Percentiles rank a stretch among this genome's conserved stretches.
Evolutionary conservation across 2,888 invertebrate genomes (phyloP).

Genomic region (Lasioglossum malachurum): DNA sequence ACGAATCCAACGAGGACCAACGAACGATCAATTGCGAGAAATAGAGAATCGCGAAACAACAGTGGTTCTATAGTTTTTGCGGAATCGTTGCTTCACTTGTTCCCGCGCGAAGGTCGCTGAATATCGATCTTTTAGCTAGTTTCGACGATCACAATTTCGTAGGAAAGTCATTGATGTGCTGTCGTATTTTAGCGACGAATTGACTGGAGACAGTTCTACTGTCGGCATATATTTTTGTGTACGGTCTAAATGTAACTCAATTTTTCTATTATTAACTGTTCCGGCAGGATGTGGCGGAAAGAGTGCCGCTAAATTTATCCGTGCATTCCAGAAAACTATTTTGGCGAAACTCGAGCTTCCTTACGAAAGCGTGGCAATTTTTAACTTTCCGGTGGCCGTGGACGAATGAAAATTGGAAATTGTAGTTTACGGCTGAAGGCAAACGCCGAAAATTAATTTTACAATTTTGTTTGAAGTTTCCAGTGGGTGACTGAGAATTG

Average conservation of each 20-base stretch:
- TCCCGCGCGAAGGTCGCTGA: background rate
- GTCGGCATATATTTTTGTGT: conserved; percentile 6
- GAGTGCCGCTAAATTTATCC: background rate
- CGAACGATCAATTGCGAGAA: conserved; percentile 41
- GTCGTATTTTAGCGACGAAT: background rate
- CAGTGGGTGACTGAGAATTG: too few species aligned
- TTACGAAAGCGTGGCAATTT: background rate
- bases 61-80: background rate
- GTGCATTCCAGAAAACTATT: background rate
- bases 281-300: background rate
- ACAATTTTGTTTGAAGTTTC: background rate
- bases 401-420: background rate
- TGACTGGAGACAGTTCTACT: background rate
- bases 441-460: background rate
- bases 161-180: background rate
- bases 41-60: background rate
- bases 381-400: background rate
- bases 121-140: background rate
- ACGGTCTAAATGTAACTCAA: conserved; percentile 35
- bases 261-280: conserved; percentile 9
- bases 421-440: background rate
- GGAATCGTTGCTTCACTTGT: background rate
- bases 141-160: background rate
- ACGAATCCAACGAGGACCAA: conserved; percentile 49
- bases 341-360: background rate